These are phyloP conservation scores for Cotesia glomerata DNA, from an alignment of 1,140 invertebrate genomes.

Conservation along the genomic window DNA sequence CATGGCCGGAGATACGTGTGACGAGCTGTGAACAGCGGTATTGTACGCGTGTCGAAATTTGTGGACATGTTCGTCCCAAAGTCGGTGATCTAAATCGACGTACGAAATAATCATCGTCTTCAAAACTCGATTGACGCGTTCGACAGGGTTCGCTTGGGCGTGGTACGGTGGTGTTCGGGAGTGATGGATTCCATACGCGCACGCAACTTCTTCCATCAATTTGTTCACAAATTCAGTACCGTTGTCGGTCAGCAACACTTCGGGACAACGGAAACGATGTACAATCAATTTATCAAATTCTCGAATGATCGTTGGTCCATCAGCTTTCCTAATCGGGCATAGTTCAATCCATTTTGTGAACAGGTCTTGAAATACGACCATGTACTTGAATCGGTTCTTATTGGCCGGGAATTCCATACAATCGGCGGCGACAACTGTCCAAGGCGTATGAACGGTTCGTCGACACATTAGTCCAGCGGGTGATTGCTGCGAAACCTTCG, in stretches of 20 bases:
- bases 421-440: conserved; percentile 53
- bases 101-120: neutral
- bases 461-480: conserved; percentile 46
- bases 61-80: conserved; percentile 49
- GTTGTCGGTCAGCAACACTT: conserved; percentile 53
- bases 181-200: no score
- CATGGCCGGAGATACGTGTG: no score
- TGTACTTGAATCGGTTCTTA: conserved; percentile 46
- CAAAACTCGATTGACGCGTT: conserved; percentile 1
- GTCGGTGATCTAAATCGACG: conserved; percentile 42
- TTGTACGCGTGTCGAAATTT: conserved; percentile 57
- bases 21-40: conserved; percentile 46
- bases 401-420: conserved; percentile 54
- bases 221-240: conserved; percentile 52
- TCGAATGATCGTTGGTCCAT: conserved; percentile 33
- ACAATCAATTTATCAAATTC: no score
- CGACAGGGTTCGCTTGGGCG: no score
- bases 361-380: conserved; percentile 53
- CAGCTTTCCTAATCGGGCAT: conserved; percentile 39
- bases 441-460: conserved; percentile 40
- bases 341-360: conserved; percentile 49
- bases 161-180: conserved; percentile 44
- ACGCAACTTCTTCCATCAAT: neutral
- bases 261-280: conserved; percentile 45
- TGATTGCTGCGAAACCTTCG: no score